Conservation (phyloP, 2,888 invertebrate genomes). For the Caenorhabditis auriculariae region DNA sequence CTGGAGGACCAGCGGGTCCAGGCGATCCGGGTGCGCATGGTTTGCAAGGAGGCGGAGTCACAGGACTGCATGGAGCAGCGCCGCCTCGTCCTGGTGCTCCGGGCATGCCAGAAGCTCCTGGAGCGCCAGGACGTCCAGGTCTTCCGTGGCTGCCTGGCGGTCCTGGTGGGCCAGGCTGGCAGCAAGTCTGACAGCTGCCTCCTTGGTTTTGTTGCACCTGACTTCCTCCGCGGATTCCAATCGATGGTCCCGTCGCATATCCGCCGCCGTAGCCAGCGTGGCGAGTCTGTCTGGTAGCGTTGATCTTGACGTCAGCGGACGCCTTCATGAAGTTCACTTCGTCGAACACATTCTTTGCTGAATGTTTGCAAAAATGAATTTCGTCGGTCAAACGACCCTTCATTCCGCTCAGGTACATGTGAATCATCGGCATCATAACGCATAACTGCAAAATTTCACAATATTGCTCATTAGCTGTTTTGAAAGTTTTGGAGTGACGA, state of each 20-base stretch:
- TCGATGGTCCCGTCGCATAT: constrained; percentile 7
- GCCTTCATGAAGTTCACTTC: constrained; percentile 22
- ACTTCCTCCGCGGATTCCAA: constrained; percentile 2
- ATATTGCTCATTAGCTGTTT: not conserved
- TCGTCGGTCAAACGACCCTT: constrained; percentile 15
- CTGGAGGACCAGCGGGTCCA: constrained; percentile 27
- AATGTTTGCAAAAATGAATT: constrained; percentile 21
- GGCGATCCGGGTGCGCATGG: constrained; percentile 47
- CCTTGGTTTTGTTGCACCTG: no score
- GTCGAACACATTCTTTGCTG: constrained; percentile 21
- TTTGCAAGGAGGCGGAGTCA: constrained; percentile 56
- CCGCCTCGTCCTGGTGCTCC: constrained; percentile 49
- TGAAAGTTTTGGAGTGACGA: no score
- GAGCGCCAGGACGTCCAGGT: constrained; percentile 50
- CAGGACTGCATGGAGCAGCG: constrained; percentile 35
- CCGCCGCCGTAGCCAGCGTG: constrained; percentile 20
- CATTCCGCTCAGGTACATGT: constrained; percentile 25
- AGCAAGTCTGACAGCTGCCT: constrained; percentile 41
- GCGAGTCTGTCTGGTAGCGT: constrained; percentile 14
- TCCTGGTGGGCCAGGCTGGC: constrained; percentile 51
- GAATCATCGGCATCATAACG: constrained; percentile 29
- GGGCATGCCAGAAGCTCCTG: constrained; percentile 52
- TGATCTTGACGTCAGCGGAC: not conserved
- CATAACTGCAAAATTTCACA: constrained; percentile 21
- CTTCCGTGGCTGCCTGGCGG: constrained; percentile 45